Evolutionary conservation across 2,113 vertebrate genomes (phyloP), one percentile per base, ranked within the genome.

Genomic region (Dunckerocampus dactyliophorus): DNA sequence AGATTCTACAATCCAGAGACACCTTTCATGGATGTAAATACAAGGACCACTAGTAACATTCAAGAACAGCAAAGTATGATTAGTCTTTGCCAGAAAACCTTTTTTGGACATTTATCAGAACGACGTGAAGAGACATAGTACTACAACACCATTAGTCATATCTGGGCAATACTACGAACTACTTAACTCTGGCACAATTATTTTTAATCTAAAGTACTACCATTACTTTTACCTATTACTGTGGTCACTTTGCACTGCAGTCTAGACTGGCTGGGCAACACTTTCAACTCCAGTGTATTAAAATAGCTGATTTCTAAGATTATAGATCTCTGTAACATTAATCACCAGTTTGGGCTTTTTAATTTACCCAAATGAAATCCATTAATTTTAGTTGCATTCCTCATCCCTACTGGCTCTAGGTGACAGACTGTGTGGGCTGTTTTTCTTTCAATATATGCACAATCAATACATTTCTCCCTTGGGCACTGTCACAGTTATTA

Each of bases 401-500:
- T 56, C 1, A 8, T 21, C 16, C 16, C 24, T n/a, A 43, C 37
- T 49, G 31, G n/a, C 31, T 24, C 45, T 43, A 49, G 1, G 48
- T 57, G 51, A 62, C 53, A 9, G 20, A 47, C 49, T 47, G 47
- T 47, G 24, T 58, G 45, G 4, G 42, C 22, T 42, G 53, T 37
- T 53, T 67, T 71, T 74, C 47, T 53, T 56, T 21, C 52, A 78
- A 53, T 34, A 54, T 59, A 76, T 73, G 74, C 69, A 47, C 54
- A 59, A 79, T 84, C 79, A 11, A 85, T 88, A 57, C 54, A 11
- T 47, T 50, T 49, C 64, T 59, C 81, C 64, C 68, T 28, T 3
- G 66, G 68, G 73, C 47, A 53, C 65, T 16, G 65, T 72, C 72
- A 62, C 46, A 22, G 71, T 79, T 81, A 76, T 79, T 79, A 76